Evolutionary conservation across 2,113 vertebrate species (phyloP), one percentile per base, ranked within the genome.

Genomic region (Trachemys scripta): DNA sequence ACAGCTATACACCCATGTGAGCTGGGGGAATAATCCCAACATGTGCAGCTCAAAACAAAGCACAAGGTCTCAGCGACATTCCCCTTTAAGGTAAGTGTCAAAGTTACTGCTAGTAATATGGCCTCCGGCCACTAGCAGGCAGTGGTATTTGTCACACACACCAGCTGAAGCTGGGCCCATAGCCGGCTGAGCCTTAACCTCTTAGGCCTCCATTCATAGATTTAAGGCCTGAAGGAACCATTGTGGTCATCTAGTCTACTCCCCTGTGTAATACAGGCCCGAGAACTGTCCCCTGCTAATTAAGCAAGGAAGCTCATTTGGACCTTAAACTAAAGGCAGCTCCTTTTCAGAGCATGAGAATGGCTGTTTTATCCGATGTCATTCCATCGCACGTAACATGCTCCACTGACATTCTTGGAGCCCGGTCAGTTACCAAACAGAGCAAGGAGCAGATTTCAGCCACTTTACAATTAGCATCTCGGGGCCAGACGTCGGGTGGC

Each of bases 101-200:
- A 75, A 89, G 50, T 13, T 80, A 17, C 14, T 22, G 42, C 75
- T 50, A 79, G 29, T 49, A 90, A 31, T 5, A 83, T 2, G n/a
- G 1, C 53, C 8, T 85, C 0, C 0, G 51, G 56, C 35, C 31
- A 47, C n/a, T 29, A 85, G 5, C 2, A 4, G 65, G 8, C 35
- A 38, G 65, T 20, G 17, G 17, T 75, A 2, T 4, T 3, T 0
- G 1, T 54, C 31, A 69, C 19, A 14, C 57, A 12, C 8, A 27
- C 5, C 76, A 29, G 42, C 72, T 84, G 79, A 85, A 65, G 20
- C 2, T 62, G 9, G 31, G 65, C 16, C 35, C 31, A 69, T 69
- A n/a, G 35, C 31, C 5, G 17, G 35, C 16, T 69, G 65, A 69
- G 65, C 65, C 65, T 10, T 69, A 69, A 35, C 35, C 17, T 35